A percentile compares a stretch with the other conserved stretches of the same genome.
phyloP scores from a whole-genome alignment of 2,113 vertebrate genomes.

The Turnix velox region DNA sequence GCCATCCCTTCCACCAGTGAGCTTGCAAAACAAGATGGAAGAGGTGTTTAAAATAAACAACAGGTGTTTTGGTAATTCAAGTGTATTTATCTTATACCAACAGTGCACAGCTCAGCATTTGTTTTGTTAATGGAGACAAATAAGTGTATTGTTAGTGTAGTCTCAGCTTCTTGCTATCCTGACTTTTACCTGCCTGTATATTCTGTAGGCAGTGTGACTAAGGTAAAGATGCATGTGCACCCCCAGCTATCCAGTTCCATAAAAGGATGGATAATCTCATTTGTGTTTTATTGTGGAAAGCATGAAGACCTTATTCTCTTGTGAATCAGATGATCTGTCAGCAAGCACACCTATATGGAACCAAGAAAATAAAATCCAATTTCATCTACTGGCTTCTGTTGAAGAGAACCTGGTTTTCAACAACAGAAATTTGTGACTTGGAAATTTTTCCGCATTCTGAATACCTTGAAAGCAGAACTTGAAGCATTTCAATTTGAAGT shows the following conservation, averaged over 20 bases:
- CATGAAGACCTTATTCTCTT: neutral
- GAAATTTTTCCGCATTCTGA: neutral
- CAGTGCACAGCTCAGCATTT: neutral
- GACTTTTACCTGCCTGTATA: neutral
- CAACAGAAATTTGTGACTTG: neutral
- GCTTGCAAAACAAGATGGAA: conserved; percentile 20
- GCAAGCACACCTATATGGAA: neutral
- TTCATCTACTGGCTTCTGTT: neutral
- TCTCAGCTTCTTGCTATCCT: neutral
- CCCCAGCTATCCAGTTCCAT: neutral
- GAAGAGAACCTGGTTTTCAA: neutral
- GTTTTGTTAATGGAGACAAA: conserved; percentile 48
- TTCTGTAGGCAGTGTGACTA: neutral
- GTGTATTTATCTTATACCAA: neutral
- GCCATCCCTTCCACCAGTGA: neutral
- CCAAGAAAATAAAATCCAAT: neutral
- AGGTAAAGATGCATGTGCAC: neutral
- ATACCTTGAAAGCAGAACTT: neutral
- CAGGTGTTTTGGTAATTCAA: conserved; percentile 20
- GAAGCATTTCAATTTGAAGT: neutral
- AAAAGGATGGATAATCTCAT: neutral
- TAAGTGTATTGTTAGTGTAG: neutral
- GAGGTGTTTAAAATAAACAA: conserved; percentile 33
- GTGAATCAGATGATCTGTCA: neutral
- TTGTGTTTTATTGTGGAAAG: neutral